Evolutionary conservation across 2,888 invertebrate species (phyloP).

Genomic region (Eilema griseolum): DNA sequence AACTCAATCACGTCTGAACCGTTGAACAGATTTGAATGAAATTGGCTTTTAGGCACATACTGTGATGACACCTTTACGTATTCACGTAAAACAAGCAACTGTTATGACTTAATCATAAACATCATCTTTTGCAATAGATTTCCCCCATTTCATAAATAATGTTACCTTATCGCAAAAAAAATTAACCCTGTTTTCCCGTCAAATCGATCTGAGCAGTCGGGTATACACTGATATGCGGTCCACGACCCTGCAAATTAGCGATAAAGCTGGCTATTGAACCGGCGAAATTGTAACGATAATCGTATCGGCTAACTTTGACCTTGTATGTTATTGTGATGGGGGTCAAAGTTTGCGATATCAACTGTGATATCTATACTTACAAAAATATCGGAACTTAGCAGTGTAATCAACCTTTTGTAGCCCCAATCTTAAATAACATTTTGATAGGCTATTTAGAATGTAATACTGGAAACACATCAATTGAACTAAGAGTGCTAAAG

Average conservation of each 20-base stretch:
- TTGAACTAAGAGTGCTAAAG: too few relatives aligned
- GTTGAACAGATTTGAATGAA: too few relatives aligned
- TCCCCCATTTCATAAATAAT: too few relatives aligned
- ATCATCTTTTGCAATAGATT: too few relatives aligned
- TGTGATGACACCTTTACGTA: too few relatives aligned
- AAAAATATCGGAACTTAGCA: not conserved
- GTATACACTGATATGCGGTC: constrained; percentile 25
- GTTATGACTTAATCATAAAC: too few relatives aligned
- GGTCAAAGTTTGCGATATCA: constrained; percentile 45
- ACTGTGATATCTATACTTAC: constrained; percentile 1
- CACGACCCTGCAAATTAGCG: constrained; percentile 43
- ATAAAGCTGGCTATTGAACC: constrained; percentile 54
- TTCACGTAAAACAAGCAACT: too few relatives aligned
- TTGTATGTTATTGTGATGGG: constrained; percentile 34
- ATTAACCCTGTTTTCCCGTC: not conserved
- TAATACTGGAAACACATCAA: too few relatives aligned
- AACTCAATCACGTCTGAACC: too few relatives aligned
- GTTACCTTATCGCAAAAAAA: not conserved
- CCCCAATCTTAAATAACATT: not conserved
- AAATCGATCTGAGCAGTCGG: constrained; percentile 9
- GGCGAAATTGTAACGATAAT: constrained; percentile 45
- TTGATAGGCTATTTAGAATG: too few relatives aligned
- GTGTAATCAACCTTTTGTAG: constrained; percentile 7
- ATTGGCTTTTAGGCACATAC: too few relatives aligned
- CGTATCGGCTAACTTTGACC: constrained; percentile 21